Evolutionary conservation across 2,113 vertebrate species (phyloP).

Genomic region (Leuciscus idus): DNA sequence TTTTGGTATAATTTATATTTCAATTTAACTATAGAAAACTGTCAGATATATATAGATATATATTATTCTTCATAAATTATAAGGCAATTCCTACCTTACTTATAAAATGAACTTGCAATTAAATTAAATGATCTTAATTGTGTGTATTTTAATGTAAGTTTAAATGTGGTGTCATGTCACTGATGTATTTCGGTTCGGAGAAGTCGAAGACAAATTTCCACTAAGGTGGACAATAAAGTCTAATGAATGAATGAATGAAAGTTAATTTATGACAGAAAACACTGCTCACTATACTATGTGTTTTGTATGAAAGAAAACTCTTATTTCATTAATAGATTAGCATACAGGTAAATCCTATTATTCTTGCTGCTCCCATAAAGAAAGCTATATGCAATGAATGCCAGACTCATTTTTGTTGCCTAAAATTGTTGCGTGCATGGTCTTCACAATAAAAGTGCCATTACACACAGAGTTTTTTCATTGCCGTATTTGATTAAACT

Average conservation of each 20-base stretch:
- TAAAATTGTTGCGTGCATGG: neutral
- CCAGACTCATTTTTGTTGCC: neutral
- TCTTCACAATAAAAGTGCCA: slow-evolving; percentile 33
- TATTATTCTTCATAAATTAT: neutral
- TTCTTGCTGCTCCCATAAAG: neutral
- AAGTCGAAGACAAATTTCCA: no score
- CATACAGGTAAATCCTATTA: neutral
- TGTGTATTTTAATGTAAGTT: no score
- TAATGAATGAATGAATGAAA: no score
- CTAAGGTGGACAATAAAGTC: no score
- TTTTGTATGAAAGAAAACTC: neutral
- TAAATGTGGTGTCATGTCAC: no score
- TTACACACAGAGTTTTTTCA: slow-evolving; percentile 51
- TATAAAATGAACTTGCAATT: neutral
- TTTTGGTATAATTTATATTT: no score
- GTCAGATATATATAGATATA: no score
- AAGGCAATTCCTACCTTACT: neutral
- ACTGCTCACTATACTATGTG: neutral
- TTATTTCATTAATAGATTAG: neutral
- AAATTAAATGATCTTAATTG: no score
- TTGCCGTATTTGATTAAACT: slow-evolving; percentile 64
- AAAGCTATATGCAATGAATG: neutral
- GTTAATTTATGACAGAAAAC: neutral
- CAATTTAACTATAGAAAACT: no score
- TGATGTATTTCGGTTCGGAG: no score